These are phyloP conservation scores for Cynaeus angustus DNA, from an alignment of 2,888 invertebrate genomes.

Conservation along the genomic window DNA sequence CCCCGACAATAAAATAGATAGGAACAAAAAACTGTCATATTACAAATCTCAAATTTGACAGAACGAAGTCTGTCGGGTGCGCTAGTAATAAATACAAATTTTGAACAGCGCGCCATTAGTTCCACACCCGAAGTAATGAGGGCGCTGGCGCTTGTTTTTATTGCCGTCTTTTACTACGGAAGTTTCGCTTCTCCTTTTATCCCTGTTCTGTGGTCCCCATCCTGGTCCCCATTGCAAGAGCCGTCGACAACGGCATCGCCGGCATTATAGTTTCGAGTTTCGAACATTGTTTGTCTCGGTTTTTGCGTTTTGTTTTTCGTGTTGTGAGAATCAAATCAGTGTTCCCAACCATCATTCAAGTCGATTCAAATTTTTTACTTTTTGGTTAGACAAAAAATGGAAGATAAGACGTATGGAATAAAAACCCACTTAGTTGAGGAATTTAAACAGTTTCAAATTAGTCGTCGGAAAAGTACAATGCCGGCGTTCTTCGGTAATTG, in stretches of 20 bases:
- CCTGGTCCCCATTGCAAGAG: slow-evolving; percentile 2
- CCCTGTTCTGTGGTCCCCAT: too few species aligned
- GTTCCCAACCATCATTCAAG: slow-evolving; percentile 11
- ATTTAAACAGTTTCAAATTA: slow-evolving; percentile 39
- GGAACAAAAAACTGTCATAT: too few species aligned
- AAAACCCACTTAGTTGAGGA: slow-evolving; percentile 38
- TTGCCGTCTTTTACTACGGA: too few species aligned
- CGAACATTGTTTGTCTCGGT: slow-evolving; percentile 12
- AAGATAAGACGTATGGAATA: slow-evolving; percentile 36
- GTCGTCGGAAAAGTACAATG: slow-evolving; percentile 23
- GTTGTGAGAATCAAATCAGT: slow-evolving; percentile 4
- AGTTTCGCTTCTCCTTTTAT: too few species aligned
- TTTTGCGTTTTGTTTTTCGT: slow-evolving; percentile 4
- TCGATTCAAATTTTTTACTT: slow-evolving; percentile 1
- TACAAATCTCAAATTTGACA: too few species aligned
- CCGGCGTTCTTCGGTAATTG: slow-evolving; percentile 28
- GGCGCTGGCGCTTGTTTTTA: too few species aligned
- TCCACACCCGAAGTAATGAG: too few species aligned
- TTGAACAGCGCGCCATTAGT: too few species aligned
- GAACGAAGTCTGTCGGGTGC: too few species aligned
- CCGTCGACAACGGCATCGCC: slow-evolving; percentile 2
- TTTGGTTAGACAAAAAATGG: slow-evolving; percentile 24
- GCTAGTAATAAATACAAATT: too few species aligned
- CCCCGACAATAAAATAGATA: too few species aligned
- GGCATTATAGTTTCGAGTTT: slow-evolving; percentile 13